Evolutionary conservation across 2,888 invertebrate species (phyloP), one percentile per base, ranked within the genome.

Genomic region (Drosophila algonquin): DNA sequence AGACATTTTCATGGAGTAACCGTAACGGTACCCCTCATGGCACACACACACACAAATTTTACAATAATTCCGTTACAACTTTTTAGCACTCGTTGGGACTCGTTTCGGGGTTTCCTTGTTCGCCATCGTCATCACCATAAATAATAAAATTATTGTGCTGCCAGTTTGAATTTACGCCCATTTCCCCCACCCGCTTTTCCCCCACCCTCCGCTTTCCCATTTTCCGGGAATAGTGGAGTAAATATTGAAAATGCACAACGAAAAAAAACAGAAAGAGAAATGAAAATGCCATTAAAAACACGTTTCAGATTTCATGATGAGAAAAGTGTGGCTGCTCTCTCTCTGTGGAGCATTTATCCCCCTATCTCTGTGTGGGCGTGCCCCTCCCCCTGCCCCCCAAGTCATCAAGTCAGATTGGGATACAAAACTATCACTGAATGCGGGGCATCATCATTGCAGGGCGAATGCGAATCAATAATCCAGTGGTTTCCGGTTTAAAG

Each of bases 121-220:
- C 65, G 53, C 63, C 57, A 59, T 58, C 81, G 52, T 77, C 81
- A 83, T 84, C 87, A 84, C 59, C 81, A 89, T 85, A 89, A 85
- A 89, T 85, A 85, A 85, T 84, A 75, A 78, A 85, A 85, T 85
- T 89, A 85, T 87, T 80, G 71, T 75, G 75, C 85, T 84, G 87
- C 73, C 89, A 89, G 85, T 84, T 87, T 84, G 76, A 85, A 87
- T 84, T 79, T 75, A 74, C 78, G 86, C 82, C 81, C 85, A 70
- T 65, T 51, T 55, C 51, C 50, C 44, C 8, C 24, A 21, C 27
- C 32, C 12, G 18, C 18, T 18, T 18, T 18, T n/a, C 32, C 45
- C 16, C 21, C 48, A 6, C 2, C 10, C 32, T 9, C 10, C 4
- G 32, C 10, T 35, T 35, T 35, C 12, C 35, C 40, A 12, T 14